Base-by-base conservation (phyloP, 2,797 vertebrate genomes). In the Yasuhikotakia modesta region DNA sequence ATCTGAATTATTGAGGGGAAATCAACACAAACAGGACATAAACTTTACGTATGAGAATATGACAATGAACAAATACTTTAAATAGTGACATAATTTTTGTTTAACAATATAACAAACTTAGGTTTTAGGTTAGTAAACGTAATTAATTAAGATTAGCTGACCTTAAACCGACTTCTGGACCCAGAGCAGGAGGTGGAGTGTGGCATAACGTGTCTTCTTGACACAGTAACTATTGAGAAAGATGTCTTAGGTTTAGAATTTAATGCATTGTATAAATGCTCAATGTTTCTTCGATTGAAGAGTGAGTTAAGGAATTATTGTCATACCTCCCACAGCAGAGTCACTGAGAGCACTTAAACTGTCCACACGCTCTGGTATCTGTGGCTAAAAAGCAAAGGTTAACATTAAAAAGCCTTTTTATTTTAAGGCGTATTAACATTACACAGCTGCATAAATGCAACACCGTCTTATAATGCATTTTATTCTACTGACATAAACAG, bases 331-430 rank as follows among this genome's bases (percentile, higher is more conserved):
- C 81, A 93, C 30, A 0, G 88, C 88, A 16, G 88, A 80, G 87
- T 92, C 89, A 80, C 92, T 79, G 53, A 92, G 79, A 14, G 89
- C 79, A 87, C 89, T 81, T 65, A 92, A 86, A 89, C 87, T 90
- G 68, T 93, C 86, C 1, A 89, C 92, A 86, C 87, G 87, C 87
- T 94, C 93, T 19, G 93, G 93, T 78, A 94, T 94, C 87, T 94
- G 93, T 81, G 93, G 93, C 93, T 94, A 58, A 79, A 27, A 16
- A 21, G 27, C 17, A 55, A 70, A 66, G 27, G 8, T 5, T 19
- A 16, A 0, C 21, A 24, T 22, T 7, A 50, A 50, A 50, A 50
- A 32, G 27, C 16, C 24, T 60, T 13, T 30, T 45, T 45, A 22
- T 66, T n/a, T 53, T 22, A 39, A 14, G 32, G n/a, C 3, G 65